Conservation (phyloP, 2,113 vertebrate genomes). For the Pachycephala philippinensis region DNA sequence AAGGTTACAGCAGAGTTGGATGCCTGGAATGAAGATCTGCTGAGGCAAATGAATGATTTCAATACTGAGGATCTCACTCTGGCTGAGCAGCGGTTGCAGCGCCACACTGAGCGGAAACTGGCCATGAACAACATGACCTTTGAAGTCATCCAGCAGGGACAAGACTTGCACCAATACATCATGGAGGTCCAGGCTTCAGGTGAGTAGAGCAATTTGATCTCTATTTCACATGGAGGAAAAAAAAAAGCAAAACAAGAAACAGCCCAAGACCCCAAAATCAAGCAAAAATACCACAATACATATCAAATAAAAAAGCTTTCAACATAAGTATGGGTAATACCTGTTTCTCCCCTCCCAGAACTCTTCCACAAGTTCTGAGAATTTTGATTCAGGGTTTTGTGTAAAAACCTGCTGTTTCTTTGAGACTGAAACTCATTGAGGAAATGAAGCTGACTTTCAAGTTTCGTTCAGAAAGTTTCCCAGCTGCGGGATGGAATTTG, state of each 20-base stretch:
- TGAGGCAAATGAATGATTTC: slow-evolving; percentile 92
- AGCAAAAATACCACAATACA: neutral
- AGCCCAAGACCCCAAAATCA: neutral
- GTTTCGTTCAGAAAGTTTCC: neutral
- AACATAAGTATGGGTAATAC: neutral
- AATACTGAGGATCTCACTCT: slow-evolving; percentile 87
- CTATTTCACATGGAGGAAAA: neutral
- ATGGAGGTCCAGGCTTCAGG: slow-evolving; percentile 99
- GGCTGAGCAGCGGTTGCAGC: slow-evolving; percentile 91
- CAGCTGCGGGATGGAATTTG: neutral
- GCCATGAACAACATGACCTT: slow-evolving; percentile 99
- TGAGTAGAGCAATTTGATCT: slow-evolving; percentile 33
- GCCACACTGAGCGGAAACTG: slow-evolving; percentile 89
- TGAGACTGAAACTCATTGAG: neutral
- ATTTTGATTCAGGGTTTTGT: neutral
- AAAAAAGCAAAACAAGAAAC: neutral
- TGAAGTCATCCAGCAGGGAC: slow-evolving; percentile 96
- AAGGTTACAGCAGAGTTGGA: slow-evolving; percentile 95
- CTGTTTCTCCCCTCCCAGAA: neutral
- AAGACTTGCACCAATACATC: slow-evolving; percentile 97
- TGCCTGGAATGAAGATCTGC: slow-evolving; percentile 94
- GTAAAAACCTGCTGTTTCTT: neutral
- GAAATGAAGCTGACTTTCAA: neutral
- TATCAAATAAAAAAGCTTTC: neutral
- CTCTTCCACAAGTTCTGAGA: neutral